Percentiles rank a stretch among this genome's conserved stretches.
Conservation (phyloP, 2,888 invertebrate genomes). For the Dicyrtoma fusca region DNA sequence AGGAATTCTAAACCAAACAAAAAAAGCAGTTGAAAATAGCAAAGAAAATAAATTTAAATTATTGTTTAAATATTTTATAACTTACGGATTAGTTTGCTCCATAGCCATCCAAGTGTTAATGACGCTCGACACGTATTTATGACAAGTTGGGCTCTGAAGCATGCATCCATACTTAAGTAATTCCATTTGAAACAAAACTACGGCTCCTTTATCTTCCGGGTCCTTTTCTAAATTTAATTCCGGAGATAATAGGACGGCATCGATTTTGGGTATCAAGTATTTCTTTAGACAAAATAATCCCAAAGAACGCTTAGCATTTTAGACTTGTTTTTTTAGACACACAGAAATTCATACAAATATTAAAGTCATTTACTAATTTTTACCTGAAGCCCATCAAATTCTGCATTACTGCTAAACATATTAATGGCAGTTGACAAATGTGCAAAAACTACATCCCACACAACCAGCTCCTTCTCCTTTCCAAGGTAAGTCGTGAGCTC, state of each 20-base stretch:
- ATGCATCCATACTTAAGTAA: slow-evolving; percentile 7
- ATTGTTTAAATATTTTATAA: too few species aligned
- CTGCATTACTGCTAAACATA: slow-evolving; percentile 1
- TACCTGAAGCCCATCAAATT: slow-evolving; percentile 21
- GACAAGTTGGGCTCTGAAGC: neutral
- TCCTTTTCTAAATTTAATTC: neutral
- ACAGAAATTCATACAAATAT: too few species aligned
- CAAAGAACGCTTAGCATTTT: too few species aligned
- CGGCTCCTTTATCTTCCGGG: neutral
- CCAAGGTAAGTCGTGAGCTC: slow-evolving; percentile 20
- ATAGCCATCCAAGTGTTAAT: slow-evolving; percentile 1
- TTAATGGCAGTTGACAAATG: slow-evolving; percentile 22
- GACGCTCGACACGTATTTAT: slow-evolving; percentile 3
- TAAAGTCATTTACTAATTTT: neutral
- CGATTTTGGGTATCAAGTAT: slow-evolving; percentile 21
- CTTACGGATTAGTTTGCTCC: slow-evolving; percentile 15
- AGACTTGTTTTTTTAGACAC: too few species aligned
- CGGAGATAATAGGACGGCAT: neutral
- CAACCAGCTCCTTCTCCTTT: slow-evolving; percentile 27
- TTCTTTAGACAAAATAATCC: slow-evolving; percentile 8
- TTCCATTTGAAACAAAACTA: slow-evolving; percentile 19
- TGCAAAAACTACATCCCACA: slow-evolving; percentile 10
- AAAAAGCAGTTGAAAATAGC: neutral
- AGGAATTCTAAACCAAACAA: slow-evolving; percentile 11
- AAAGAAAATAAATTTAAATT: neutral